These are phyloP conservation scores for Anguilla marmorata DNA, from an alignment of 2,797 vertebrate species.

Conservation along the genomic window DNA sequence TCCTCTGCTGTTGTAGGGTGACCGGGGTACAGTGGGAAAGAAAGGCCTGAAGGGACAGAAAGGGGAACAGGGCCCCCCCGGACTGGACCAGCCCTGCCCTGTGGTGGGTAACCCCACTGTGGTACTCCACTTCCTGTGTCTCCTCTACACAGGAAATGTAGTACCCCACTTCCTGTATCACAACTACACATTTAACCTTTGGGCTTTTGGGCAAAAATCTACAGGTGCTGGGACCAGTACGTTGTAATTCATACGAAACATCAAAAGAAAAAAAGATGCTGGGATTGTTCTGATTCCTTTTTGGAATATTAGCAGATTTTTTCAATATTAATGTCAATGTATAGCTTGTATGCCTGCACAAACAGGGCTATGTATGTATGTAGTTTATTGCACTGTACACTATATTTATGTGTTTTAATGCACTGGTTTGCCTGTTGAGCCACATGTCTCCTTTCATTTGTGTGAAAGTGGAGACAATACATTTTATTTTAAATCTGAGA, in stretches of 20 bases:
- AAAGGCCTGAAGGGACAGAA: constrained; percentile 83
- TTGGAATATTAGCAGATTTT: no score
- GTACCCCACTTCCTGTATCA: constrained; percentile 9
- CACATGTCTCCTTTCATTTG: background rate
- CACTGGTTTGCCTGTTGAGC: background rate
- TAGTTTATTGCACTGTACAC: background rate
- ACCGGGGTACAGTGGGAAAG: constrained; percentile 76
- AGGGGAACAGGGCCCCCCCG: constrained; percentile 80
- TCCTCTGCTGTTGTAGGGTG: constrained; percentile 65
- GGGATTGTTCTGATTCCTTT: no score
- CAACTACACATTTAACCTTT: background rate
- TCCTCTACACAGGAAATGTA: background rate
- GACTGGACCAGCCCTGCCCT: constrained; percentile 83
- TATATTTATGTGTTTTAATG: background rate
- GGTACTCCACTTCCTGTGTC: background rate
- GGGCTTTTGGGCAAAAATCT: background rate
- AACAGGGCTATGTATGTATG: no score
- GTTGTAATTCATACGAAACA: no score
- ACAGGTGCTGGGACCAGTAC: background rate
- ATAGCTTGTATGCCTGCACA: no score
- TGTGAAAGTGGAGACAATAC: background rate
- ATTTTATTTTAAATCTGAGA: background rate
- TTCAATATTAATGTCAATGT: no score
- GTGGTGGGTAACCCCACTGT: constrained; percentile 70
- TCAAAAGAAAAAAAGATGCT: no score